phyloP scores from a whole-genome alignment of 2,113 vertebrate genomes.

The Sphyrna mokarran region DNA sequence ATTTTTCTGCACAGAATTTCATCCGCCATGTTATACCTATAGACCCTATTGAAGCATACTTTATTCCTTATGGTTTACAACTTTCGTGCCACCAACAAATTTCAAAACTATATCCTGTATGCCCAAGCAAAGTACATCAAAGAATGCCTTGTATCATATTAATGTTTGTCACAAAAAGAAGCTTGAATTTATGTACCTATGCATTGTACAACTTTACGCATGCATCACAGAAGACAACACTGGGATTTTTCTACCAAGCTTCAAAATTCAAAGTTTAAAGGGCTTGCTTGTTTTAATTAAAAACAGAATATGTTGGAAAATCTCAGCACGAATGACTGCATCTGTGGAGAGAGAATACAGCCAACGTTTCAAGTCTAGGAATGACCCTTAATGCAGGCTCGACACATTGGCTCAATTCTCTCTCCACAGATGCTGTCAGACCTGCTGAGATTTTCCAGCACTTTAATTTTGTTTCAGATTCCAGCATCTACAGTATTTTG shows the following conservation, averaged over 20 bases:
- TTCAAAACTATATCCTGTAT: neutral
- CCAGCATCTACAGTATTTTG: too few species aligned
- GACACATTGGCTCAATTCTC: too few species aligned
- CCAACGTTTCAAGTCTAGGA: too few species aligned
- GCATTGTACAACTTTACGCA: neutral
- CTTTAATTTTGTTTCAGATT: too few species aligned
- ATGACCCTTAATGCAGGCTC: too few species aligned
- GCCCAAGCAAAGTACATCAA: neutral
- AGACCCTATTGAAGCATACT: neutral
- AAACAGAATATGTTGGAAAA: too few species aligned
- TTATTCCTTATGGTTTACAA: neutral
- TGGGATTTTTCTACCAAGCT: neutral
- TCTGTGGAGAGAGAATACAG: too few species aligned
- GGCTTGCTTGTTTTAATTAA: neutral
- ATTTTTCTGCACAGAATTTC: neutral
- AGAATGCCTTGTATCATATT: neutral
- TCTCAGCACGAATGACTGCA: too few species aligned
- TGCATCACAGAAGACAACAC: neutral
- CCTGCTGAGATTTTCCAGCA: too few species aligned
- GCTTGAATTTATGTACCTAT: neutral
- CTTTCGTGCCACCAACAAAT: neutral
- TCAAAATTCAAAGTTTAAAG: neutral
- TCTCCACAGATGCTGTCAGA: too few species aligned
- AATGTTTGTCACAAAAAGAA: neutral
- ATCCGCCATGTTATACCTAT: neutral